Evolutionary conservation across 2,888 invertebrate genomes (phyloP), one percentile per base, ranked within the genome.

Genomic region (Cheilosia grossa): DNA sequence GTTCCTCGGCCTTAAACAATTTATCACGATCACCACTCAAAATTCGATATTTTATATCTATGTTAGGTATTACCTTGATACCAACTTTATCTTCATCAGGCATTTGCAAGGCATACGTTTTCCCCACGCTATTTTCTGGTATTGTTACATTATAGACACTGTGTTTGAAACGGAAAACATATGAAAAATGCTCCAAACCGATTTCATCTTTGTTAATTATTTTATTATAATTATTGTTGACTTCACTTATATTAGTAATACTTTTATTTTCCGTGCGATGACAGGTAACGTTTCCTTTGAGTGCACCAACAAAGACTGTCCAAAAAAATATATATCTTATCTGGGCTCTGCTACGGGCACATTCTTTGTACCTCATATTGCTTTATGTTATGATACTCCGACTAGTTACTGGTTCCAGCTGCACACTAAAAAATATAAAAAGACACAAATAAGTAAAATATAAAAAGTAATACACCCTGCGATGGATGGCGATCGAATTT

Each of bases 1-100:
- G 94, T 88, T 97, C 96, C 91, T 98, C 98, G 9, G 97, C 97
- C 91, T 97, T 98, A 93, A 99, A 99, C 90, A 98, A 96, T 90
- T 96, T 96, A 90, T 97, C 97, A 69, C 95, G 94, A 92, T 98
- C 98, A 56, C 98, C 98, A 89, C 94, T 95, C 21, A 96, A 94
- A 90, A 99, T 98, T 90, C 96, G 96, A 92, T 96, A 99, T 87
- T 96, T 95, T 61, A 98, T 94, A 88, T 95, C 94, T 70, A 92
- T 90, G 80, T 90, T 92, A 47, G 92, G 90, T 42, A 93, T 92
- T 82, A 95, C 91, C 82, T 92, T 93, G 87, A 98, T 95, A 83
- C 98, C 98, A 94, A 98, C 96, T 88, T 95, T 95, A 73, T 95
- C 94, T 88, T 96, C 95, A 87, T 94, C 95, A 44, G 95, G 94